Evolutionary conservation across 2,113 vertebrate genomes (phyloP).

Genomic region (Gallinago paraguaiae): DNA sequence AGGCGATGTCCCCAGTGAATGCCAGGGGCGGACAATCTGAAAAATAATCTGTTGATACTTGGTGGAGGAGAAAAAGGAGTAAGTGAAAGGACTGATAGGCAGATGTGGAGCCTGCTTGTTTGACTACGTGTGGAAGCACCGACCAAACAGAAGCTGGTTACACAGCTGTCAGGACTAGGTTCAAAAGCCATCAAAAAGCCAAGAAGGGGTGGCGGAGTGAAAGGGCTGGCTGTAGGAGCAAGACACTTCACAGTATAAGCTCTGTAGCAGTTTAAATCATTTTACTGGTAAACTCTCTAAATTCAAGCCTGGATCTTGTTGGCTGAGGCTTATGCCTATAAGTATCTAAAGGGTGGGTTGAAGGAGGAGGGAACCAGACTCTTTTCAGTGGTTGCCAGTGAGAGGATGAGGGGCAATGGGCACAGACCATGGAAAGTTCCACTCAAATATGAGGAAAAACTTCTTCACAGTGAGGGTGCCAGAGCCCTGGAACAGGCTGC

Average conservation of each 20-base stretch:
- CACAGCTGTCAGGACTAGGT: background rate
- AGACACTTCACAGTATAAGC: background rate
- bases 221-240: background rate
- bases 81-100: rapidly evolving
- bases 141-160: background rate
- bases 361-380: too few relatives aligned
- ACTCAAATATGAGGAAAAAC: too few relatives aligned
- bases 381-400: too few relatives aligned
- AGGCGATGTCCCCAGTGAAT: background rate
- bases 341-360: too few relatives aligned
- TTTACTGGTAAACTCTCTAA: background rate
- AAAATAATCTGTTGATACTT: background rate
- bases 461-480: too few relatives aligned
- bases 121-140: background rate
- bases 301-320: background rate
- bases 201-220: background rate
- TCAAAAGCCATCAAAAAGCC: background rate
- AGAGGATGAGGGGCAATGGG: too few relatives aligned
- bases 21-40: background rate
- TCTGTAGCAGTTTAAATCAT: background rate
- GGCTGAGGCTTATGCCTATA: too few relatives aligned
- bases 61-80: background rate
- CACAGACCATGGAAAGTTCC: too few relatives aligned
- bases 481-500: too few relatives aligned
- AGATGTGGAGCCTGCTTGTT: background rate